Evolutionary conservation across 2,113 vertebrate species (phyloP).

Genomic region (Neolamprologus fasciatus): DNA sequence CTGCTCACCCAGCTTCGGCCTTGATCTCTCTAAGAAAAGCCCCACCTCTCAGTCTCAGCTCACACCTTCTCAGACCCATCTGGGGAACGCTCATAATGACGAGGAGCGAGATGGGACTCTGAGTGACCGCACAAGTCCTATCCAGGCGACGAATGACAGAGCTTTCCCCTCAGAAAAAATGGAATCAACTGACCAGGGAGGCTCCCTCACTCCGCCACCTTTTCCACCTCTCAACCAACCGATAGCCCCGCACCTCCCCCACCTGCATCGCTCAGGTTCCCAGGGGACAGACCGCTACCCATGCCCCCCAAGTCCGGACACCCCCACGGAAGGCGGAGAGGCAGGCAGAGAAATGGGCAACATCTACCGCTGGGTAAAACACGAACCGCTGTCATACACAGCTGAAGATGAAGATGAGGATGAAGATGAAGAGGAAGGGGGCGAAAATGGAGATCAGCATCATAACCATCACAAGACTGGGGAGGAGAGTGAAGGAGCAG

Average conservation of each 20-base stretch:
- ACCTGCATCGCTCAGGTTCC: slow-evolving; percentile 60
- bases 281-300: slow-evolving; percentile 66
- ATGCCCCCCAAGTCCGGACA: slow-evolving; percentile 71
- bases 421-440: slow-evolving; percentile 82
- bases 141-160: slow-evolving; percentile 64
- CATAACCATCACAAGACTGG: slow-evolving; percentile 66
- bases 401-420: slow-evolving; percentile 81
- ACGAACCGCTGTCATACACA: slow-evolving; percentile 79
- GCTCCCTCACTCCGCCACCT: slow-evolving; percentile 50
- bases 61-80: slow-evolving; percentile 63
- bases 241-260: slow-evolving; percentile 64
- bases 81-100: slow-evolving; percentile 68
- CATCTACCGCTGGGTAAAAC: slow-evolving; percentile 94
- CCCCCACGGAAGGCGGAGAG: slow-evolving; percentile 74
- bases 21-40: slow-evolving; percentile 96
- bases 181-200: slow-evolving; percentile 53
- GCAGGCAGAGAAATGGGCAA: slow-evolving; percentile 56
- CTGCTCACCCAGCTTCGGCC: slow-evolving; percentile 88
- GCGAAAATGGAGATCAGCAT: slow-evolving; percentile 71
- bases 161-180: slow-evolving; percentile 72
- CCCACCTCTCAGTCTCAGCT: slow-evolving; percentile 74
- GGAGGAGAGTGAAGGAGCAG: slow-evolving; percentile 73
- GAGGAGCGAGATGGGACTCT: slow-evolving; percentile 67
- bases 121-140: slow-evolving; percentile 75
- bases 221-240: slow-evolving; percentile 70